Evolutionary conservation across 2,888 invertebrate species (phyloP).

Genomic region (Miltochrista miniata): DNA sequence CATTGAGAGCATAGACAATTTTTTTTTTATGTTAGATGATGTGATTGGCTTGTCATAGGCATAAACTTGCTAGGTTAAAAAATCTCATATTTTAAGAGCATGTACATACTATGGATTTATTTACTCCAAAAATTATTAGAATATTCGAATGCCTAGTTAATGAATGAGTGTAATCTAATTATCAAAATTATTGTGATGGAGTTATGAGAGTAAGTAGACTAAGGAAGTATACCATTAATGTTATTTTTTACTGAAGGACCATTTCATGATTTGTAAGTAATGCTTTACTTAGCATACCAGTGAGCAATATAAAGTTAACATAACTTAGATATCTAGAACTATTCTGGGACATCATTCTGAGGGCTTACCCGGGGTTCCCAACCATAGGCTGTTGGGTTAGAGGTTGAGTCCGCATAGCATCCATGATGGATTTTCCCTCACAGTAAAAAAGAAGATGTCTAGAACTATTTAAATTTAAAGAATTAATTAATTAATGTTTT

Average conservation of each 20-base stretch:
- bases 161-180: slow-evolving; percentile 43
- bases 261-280: too few relatives aligned
- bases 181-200: slow-evolving; percentile 42
- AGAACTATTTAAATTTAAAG: too few relatives aligned
- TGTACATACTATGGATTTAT: slow-evolving; percentile 64
- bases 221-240: slow-evolving; percentile 70
- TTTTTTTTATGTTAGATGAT: background rate
- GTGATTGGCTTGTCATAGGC: slow-evolving; percentile 2
- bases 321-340: too few relatives aligned
- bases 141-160: slow-evolving; percentile 41
- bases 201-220: slow-evolving; percentile 36
- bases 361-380: too few relatives aligned
- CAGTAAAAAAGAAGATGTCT: too few relatives aligned
- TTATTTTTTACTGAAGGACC: slow-evolving; percentile 43
- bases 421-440: too few relatives aligned
- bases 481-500: too few relatives aligned
- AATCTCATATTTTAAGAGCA: slow-evolving; percentile 59
- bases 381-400: too few relatives aligned
- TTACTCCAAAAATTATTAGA: slow-evolving; percentile 72
- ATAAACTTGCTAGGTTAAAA: slow-evolving; percentile 59
- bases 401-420: too few relatives aligned
- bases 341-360: too few relatives aligned
- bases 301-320: too few relatives aligned
- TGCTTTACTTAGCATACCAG: too few relatives aligned
- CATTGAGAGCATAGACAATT: background rate